Evolutionary conservation across 2,888 invertebrate genomes (phyloP), one percentile per base, ranked within the genome.

Genomic region (Aporophyla nigra): DNA sequence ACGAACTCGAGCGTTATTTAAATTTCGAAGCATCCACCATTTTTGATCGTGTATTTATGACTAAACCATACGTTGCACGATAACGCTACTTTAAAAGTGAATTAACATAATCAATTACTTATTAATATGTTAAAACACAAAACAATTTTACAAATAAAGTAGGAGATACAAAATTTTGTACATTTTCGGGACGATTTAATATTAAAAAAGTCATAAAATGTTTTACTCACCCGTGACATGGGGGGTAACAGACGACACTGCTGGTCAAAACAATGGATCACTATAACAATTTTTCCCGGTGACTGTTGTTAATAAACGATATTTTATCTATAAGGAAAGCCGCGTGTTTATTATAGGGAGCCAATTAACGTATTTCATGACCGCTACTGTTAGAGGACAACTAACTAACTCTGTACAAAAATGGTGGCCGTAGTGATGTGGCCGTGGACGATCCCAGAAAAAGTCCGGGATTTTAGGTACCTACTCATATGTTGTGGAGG

Each of bases 271-370:
- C 78, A 68, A 74, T 71, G 74, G 59, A 40, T 74, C 85, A 82
- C 82, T 67, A 59, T 85, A 85, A 85, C 63, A 14, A 68, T 70
- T 80, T 80, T 78, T 69, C 79, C 75, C 5, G n/a, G 21, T 19
- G 59, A 21, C 59, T 27, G 61, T 61, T 66, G 84, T 83, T 89
- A 93, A 92, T 95, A 95, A 95, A 93, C 89, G 87, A 80, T 46
- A 80, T 90, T 87, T 94, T 95, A 95, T 95, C 95, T 94, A 95
- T 82, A 90, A 95, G 96, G 96, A 96, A 96, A 96, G 95, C 94
- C 95, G 80, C 91, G 88, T 84, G 84, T 90, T 91, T 92, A 92
- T 87, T 90, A 85, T 86, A 87, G 85, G 80, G 84, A 80, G 76
- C 91, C 94, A 95, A 95, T 95, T 95, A 93, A 91, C 68, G 62